Base-by-base conservation (phyloP, 23 tunicate species). In the Oikopleura albicans region DNA sequence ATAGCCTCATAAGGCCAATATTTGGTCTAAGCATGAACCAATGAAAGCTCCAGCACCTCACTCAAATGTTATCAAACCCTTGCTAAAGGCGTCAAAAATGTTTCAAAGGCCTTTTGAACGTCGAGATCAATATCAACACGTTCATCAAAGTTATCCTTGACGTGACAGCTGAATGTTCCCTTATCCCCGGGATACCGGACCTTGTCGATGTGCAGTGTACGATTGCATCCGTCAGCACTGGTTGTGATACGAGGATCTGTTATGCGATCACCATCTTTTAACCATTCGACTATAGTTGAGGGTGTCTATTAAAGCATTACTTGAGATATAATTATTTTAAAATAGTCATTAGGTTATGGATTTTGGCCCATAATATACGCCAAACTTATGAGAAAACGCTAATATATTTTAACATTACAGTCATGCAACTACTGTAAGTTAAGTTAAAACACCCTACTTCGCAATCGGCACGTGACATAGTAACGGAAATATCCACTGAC, bases 41-140 rank as follows among this genome's bases (percentile, higher is more conserved):
- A n/a, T n/a, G n/a, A n/a, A n/a, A n/a, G n/a, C n/a, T n/a, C n/a
- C n/a, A n/a, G n/a, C n/a, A n/a, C n/a, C n/a, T n/a, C n/a, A n/a
- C n/a, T n/a, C n/a, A n/a, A n/a, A n/a, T n/a, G n/a, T n/a, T n/a
- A n/a, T n/a, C n/a, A n/a, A n/a, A n/a, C n/a, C n/a, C 4, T 37
- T 31, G 27, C 37, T 2, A 71, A 29, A 2, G 79, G 79, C 31
- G 79, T 71, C 34, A 71, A 29, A 29, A 71, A 16, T 16, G 79
- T 71, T 31, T 71, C 79, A 29, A 71, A 71, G 36, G 79, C 79
- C 35, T 71, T 71, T 71, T 71, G 79, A 27, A 71, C 79, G 28
- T 71, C 79, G 2, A 71, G 37, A 16, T 71, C 79, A 4, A 71
- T 31, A 29, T 16, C 35, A 27, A 71, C 79, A 2, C 31, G 4